These are phyloP conservation scores for Chorisops tibialis DNA, from an alignment of 2,888 invertebrate species.

Conservation along the genomic window DNA sequence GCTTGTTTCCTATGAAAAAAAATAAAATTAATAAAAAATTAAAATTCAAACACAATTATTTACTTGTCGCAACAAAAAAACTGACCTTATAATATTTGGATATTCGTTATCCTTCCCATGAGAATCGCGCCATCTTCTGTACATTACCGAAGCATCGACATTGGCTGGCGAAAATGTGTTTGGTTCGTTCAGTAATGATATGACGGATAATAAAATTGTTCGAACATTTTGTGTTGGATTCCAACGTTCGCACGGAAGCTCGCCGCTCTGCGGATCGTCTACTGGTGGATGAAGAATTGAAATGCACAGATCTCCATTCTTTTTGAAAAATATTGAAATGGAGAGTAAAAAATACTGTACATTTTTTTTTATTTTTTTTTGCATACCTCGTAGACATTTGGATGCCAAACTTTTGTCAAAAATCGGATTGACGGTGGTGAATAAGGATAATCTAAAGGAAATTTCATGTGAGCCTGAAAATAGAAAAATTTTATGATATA, in stretches of 20 bases:
- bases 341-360: neutral
- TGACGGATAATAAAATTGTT: conserved; percentile 96
- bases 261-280: conserved; percentile 98
- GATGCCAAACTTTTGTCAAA: conserved; percentile 99
- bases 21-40: neutral
- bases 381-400: conserved; percentile 98
- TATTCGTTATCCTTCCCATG: conserved; percentile 98
- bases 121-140: conserved; percentile 96
- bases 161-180: conserved; percentile 99
- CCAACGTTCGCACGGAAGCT: conserved; percentile 98
- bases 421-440: conserved; percentile 97
- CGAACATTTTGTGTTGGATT: conserved; percentile 99
- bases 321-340: conserved; percentile 33
- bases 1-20: conserved; percentile 82
- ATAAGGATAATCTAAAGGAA: conserved; percentile 98
- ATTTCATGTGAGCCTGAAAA: conserved; percentile 96
- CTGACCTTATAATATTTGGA: conserved; percentile 94
- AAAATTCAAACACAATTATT: neutral
- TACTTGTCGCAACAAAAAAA: neutral
- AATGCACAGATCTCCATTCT: conserved; percentile 99
- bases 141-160: conserved; percentile 99
- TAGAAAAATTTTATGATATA: too few species aligned
- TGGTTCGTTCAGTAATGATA: conserved; percentile 97
- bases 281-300: conserved; percentile 98
- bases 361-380: conserved; percentile 29